phyloP scores from a whole-genome alignment of 2,888 invertebrate genomes.

The Drosophila pseudotakahashii region DNA sequence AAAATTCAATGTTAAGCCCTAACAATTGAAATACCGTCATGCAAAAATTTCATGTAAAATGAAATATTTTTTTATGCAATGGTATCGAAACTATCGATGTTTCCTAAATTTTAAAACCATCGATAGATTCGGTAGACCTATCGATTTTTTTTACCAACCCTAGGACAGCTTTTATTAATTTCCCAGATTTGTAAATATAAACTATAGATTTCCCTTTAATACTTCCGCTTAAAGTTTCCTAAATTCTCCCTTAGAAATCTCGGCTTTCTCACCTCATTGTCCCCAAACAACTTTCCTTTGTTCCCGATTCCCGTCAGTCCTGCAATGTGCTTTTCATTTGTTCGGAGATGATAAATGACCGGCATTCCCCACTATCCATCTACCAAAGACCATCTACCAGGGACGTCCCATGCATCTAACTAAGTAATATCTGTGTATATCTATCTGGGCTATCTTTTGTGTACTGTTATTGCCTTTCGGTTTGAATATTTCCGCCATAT shows the following conservation, averaged over 20 bases:
- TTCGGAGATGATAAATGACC: conserved; percentile 33
- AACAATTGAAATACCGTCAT: too few relatives aligned
- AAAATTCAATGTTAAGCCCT: too few relatives aligned
- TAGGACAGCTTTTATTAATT: too few relatives aligned
- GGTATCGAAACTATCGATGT: too few relatives aligned
- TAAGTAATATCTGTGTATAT: conserved; percentile 47
- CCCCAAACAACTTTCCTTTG: conserved; percentile 11
- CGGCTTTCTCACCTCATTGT: conserved; percentile 14
- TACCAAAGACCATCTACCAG: conserved; percentile 3
- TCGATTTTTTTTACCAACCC: too few relatives aligned
- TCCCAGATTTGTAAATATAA: not conserved
- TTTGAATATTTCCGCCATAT: conserved; percentile 41
- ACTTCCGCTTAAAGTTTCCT: not conserved
- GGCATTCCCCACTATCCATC: conserved; percentile 29
- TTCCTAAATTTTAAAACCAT: too few relatives aligned
- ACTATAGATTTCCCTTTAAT: not conserved
- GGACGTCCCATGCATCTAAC: conserved; percentile 47
- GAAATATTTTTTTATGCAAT: too few relatives aligned
- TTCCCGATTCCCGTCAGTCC: conserved; percentile 17
- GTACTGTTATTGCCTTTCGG: conserved; percentile 41
- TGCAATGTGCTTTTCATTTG: conserved; percentile 44
- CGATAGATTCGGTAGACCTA: too few relatives aligned
- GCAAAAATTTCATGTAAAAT: too few relatives aligned
- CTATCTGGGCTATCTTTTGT: conserved; percentile 48
- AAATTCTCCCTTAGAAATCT: not conserved